Base-by-base conservation (phyloP, 2,797 vertebrate species). In the Ispidina picta region DNA sequence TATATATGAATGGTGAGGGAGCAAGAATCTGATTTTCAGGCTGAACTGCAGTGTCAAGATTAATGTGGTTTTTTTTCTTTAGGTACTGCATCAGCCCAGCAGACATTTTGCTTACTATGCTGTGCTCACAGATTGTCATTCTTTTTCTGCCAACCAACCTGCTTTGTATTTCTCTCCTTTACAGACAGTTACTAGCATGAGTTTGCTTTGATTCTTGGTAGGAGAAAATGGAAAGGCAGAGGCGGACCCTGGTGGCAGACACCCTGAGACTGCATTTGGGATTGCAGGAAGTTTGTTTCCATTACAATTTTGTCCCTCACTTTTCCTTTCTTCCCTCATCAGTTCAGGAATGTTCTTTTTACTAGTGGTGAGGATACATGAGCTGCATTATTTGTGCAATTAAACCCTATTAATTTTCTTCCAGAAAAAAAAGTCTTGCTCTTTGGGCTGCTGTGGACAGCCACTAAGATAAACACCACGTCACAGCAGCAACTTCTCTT, bases 311-410 rank as follows among this genome's bases (percentile, higher is more conserved):
- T 2, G 3, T 21, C 66, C 31, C n/a, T 75, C 48, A 18, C 14
- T 70, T 83, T n/a, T 65, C 18, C 19, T 10, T 69, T 54, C 64
- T 70, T 23, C 26, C 15, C 12, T 62, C 59, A 18, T 52, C 25
- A 10, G 11, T 80, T 77, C 48, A 75, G 33, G 13, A 26, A 31
- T 2, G 0, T 68, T 64, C 16, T 52, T 31, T 66, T 71, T 11
- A 39, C 28, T 10, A n/a, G 22, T 5, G 14, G 8, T 43, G 23
- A 20, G 1, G 1, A 16, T 46, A 15, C 7, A 3, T 9, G 19
- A 41, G 3, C 19, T 73, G 8, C 19, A 7, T 6, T 75, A n/a
- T 59, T 82, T 6, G 5, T 58, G 12, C 25, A 9, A 60, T 88
- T 80, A 71, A 81, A 71, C 14, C 7, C 10, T 14, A 6, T 41